phyloP scores from a whole-genome alignment of 2,113 vertebrate genomes.

The Trachemys scripta region DNA sequence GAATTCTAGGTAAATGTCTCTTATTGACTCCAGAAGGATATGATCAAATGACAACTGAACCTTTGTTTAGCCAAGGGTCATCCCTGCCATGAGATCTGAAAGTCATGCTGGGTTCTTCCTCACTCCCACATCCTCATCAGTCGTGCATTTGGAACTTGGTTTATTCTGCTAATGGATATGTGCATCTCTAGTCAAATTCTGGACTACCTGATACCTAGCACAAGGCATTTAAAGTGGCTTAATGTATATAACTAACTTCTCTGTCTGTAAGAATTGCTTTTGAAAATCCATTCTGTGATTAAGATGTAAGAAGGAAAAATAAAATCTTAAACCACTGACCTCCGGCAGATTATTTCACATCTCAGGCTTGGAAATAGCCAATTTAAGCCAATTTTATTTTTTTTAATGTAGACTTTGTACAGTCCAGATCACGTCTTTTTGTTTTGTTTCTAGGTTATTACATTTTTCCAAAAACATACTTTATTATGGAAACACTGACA shows the following conservation, averaged over 20 bases:
- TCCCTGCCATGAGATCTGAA: rapidly evolving
- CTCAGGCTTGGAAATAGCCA: neutral
- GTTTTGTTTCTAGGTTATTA: neutral
- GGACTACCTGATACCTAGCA: neutral
- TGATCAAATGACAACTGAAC: neutral
- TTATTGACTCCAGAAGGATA: neutral
- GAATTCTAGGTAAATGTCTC: neutral
- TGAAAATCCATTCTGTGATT: neutral
- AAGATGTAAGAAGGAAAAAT: neutral
- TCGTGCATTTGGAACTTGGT: neutral
- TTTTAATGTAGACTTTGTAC: neutral
- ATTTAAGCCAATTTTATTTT: neutral
- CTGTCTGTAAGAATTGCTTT: neutral
- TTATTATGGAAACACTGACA: neutral
- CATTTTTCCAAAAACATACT: neutral
- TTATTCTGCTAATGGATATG: neutral
- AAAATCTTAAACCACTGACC: neutral
- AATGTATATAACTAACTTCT: neutral
- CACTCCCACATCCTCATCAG: rapidly evolving
- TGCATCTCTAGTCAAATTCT: neutral
- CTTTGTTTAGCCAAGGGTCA: neutral
- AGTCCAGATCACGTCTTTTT: neutral
- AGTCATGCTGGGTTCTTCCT: neutral
- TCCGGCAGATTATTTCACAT: neutral
- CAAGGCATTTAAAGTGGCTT: neutral